These are phyloP conservation scores for Aramus guarauna DNA, from an alignment of 2,113 vertebrate genomes.

Conservation along the genomic window DNA sequence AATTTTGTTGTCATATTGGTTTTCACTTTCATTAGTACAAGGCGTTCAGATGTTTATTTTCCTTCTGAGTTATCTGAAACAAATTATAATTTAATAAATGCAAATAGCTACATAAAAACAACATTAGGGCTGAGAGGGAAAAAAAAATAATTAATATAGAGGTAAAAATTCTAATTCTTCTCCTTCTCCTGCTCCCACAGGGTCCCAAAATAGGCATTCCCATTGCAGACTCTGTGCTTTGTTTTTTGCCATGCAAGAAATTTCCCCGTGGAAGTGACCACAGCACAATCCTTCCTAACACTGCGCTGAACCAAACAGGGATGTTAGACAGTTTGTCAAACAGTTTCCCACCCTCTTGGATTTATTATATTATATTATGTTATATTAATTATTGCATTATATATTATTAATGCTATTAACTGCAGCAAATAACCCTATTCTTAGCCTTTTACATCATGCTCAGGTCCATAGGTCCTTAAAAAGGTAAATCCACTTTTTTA, in stretches of 20 bases:
- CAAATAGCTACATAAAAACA: not conserved
- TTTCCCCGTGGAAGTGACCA: not conserved
- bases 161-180: not conserved
- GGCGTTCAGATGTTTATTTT: conserved; percentile 29
- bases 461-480: not conserved
- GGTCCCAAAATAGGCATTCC: not conserved
- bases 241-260: not conserved
- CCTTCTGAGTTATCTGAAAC: not conserved
- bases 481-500: not conserved
- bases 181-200: not conserved
- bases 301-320: not conserved
- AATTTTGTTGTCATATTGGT: conserved; percentile 24
- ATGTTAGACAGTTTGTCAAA: not conserved
- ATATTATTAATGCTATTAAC: not conserved
- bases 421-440: not conserved
- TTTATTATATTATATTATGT: not conserved
- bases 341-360: not conserved
- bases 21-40: conserved; percentile 13
- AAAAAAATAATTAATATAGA: not conserved
- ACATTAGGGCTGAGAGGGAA: not conserved
- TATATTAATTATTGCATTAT: not conserved
- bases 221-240: not conserved
- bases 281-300: not conserved
- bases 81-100: conserved; percentile 25
- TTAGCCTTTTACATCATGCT: rapidly evolving